A percentile compares a stretch with the other conserved stretches of the same genome.
Evolutionary conservation across 2,797 vertebrate genomes (phyloP).

Genomic region (Meriones psammophilus): DNA sequence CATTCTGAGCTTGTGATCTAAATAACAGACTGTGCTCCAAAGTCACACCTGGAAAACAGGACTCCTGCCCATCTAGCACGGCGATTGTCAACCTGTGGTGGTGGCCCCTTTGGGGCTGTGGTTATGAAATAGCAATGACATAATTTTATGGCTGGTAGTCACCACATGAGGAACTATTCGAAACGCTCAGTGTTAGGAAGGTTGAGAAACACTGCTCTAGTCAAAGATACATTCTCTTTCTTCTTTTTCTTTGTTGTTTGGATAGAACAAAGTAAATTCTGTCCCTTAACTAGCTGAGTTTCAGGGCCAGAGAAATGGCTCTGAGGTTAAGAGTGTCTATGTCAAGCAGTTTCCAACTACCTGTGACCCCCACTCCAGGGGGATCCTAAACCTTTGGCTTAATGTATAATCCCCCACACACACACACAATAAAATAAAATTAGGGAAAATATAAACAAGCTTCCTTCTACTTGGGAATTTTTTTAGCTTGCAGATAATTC

Average conservation of each 20-base stretch:
- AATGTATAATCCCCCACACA: neutral
- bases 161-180: neutral
- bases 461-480: neutral
- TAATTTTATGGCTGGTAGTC: no score
- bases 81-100: neutral
- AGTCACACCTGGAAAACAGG: neutral
- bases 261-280: neutral
- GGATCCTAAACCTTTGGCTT: neutral
- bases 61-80: neutral
- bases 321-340: neutral
- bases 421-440: neutral
- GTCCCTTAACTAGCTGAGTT: neutral
- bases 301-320: neutral
- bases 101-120: neutral
- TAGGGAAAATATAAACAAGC: neutral
- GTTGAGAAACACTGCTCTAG: neutral
- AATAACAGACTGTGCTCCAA: neutral
- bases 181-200: neutral
- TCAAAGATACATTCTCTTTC: conserved; percentile 31
- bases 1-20: neutral
- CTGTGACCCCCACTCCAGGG: neutral
- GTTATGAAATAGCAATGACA: no score
- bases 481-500: neutral
- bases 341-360: neutral
- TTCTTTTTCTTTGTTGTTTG: neutral